Evolutionary conservation across 2,797 vertebrate genomes (phyloP).

Genomic region (Distichodus sexfasciatus): DNA sequence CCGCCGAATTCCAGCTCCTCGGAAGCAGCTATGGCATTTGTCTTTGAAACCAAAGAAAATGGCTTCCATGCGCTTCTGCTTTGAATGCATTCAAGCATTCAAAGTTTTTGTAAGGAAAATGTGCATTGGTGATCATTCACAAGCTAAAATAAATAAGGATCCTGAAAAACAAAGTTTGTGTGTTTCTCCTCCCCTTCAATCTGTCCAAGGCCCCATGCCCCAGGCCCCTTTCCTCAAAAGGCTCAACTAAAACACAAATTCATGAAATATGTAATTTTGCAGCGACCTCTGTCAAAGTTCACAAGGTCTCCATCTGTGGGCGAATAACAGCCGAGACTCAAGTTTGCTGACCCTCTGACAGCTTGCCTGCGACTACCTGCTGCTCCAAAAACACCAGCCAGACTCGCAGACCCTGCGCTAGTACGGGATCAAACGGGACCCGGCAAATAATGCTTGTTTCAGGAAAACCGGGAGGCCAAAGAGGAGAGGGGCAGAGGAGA

Average conservation of each 20-base stretch:
- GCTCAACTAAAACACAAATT: constrained; percentile 69
- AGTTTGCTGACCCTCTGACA: constrained; percentile 89
- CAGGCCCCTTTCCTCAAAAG: constrained; percentile 51
- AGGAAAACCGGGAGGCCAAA: constrained; percentile 73
- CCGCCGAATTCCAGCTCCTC: constrained; percentile 57
- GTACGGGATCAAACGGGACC: constrained; percentile 92
- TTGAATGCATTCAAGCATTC: neutral
- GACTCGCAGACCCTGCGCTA: constrained; percentile 85
- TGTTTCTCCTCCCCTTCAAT: constrained; percentile 49
- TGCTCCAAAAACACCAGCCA: constrained; percentile 97
- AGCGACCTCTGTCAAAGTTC: constrained; percentile 91
- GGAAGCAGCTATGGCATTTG: constrained; percentile 11
- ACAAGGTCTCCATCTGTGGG: constrained; percentile 93
- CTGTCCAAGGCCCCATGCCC: constrained; percentile 38
- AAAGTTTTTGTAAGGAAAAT: neutral
- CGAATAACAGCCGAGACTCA: constrained; percentile 79
- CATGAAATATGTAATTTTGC: constrained; percentile 86
- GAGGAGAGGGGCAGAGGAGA: constrained; percentile 32
- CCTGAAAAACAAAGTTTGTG: constrained; percentile 42
- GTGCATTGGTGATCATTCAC: neutral
- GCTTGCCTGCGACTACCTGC: constrained; percentile 94
- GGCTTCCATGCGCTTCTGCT: neutral
- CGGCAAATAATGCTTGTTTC: constrained; percentile 83
- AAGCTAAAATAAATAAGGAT: neutral
- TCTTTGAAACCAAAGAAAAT: neutral